These are phyloP conservation scores for Megalopta genalis DNA, from an alignment of 1,140 invertebrate species.

Conservation along the genomic window DNA sequence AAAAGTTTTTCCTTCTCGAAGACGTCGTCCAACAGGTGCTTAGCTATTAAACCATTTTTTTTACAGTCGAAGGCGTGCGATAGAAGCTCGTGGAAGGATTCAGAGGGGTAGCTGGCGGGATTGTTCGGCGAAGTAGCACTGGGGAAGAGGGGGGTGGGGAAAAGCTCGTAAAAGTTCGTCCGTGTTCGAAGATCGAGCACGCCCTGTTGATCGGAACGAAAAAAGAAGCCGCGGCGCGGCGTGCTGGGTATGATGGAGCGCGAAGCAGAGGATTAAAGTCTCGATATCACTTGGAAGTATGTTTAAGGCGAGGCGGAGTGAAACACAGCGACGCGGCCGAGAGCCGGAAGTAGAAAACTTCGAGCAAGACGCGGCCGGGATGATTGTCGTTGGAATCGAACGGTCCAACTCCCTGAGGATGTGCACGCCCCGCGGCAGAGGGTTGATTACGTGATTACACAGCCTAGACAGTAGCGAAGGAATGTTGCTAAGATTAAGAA, in stretches of 20 bases:
- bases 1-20: background rate
- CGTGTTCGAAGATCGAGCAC: slow-evolving; percentile 49
- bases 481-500: no score
- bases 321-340: slow-evolving; percentile 32
- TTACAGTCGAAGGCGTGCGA: background rate
- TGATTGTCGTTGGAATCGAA: slow-evolving; percentile 38
- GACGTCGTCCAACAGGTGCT: slow-evolving; percentile 36
- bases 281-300: slow-evolving; percentile 56
- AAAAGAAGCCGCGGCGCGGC: slow-evolving; percentile 8
- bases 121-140: background rate
- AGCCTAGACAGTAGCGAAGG: no score
- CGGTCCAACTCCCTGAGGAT: slow-evolving; percentile 3
- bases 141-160: background rate
- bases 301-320: slow-evolving; percentile 52
- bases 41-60: slow-evolving; percentile 7
- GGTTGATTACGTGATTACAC: slow-evolving; percentile 25
- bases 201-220: slow-evolving; percentile 40
- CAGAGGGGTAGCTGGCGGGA: background rate
- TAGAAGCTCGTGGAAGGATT: background rate
- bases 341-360: slow-evolving; percentile 56
- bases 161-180: slow-evolving; percentile 40
- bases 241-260: slow-evolving; percentile 47
- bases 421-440: background rate
- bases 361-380: slow-evolving; percentile 22
- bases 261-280: slow-evolving; percentile 54